Evolutionary conservation across 1,140 invertebrate species (phyloP), one percentile per base, ranked within the genome.

Genomic region (Leucophenga varia): DNA sequence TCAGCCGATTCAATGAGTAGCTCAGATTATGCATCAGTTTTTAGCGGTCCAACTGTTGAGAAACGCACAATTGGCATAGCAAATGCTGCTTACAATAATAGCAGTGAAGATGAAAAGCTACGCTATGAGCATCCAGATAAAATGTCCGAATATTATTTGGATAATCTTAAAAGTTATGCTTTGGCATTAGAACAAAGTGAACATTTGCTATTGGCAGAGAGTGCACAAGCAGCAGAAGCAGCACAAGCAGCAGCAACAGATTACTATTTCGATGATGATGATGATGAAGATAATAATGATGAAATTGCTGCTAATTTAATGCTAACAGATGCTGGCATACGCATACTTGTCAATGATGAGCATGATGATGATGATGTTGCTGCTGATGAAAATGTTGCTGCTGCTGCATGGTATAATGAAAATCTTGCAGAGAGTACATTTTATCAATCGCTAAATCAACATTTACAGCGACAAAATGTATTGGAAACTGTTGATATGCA

Each of bases 1-100:
- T 72, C 72, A 1, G n/a, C n/a, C n/a, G 69, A 72, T 19, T 74
- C 72, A 4, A 31, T 74, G 28, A 74, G 72, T 40, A 74, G 72
- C 41, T 74, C 70, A n/a, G 73, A 75, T 38, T 75, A 75, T 41
- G 73, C 73, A 6, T 75, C 73, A 0, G 73, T 75, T 2, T 75
- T 74, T 14, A 75, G 72, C 31, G 72, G 71, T 2, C 69, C 69
- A 13, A 64, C 59, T 5, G 34, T 54, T 2, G 22, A 13, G 18
- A 41, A 19, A 17, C 13, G 2, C 6, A n/a, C 43, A 30, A 17
- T 12, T 6, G 22, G 22, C 22, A 25, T 25, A 25, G 10, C 22
- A 22, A 32, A 58, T 13, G 19, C 12, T 18, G n/a, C 22, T 25
- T 25, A 17, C n/a, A 41, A 25, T 36, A 10, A 5, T 5, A 10